These are phyloP conservation scores for Merops nubicus DNA, from an alignment of 2,113 vertebrate species.

Conservation along the genomic window DNA sequence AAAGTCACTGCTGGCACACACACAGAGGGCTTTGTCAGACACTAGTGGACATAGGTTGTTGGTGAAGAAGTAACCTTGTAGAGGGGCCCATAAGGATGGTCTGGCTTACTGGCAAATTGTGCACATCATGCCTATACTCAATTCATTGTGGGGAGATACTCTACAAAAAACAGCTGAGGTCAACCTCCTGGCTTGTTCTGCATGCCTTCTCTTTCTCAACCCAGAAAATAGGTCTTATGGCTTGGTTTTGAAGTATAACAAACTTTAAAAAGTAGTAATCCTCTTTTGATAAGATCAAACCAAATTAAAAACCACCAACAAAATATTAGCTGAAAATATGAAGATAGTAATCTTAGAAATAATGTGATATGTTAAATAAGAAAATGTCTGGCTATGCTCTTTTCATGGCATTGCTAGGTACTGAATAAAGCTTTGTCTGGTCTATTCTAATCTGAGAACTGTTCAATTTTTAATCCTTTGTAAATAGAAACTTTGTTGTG, in stretches of 20 bases:
- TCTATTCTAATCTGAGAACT: background rate
- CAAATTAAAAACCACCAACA: background rate
- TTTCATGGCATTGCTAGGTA: background rate
- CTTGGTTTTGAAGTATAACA: background rate
- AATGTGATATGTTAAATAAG: background rate
- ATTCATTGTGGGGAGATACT: fast-evolving
- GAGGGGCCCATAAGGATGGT: background rate
- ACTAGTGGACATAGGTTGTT: background rate
- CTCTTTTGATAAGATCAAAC: background rate
- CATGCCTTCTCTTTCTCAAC: background rate
- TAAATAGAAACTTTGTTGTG: background rate
- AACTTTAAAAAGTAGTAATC: background rate
- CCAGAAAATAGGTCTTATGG: background rate
- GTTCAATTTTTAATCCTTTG: background rate
- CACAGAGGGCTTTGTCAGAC: background rate
- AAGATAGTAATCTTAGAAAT: background rate
- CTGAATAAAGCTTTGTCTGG: background rate
- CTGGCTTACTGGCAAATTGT: background rate
- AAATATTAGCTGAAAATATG: background rate
- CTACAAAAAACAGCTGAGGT: background rate
- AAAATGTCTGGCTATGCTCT: background rate
- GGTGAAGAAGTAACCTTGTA: background rate
- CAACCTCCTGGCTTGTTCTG: background rate
- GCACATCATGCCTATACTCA: background rate
- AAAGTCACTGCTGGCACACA: background rate